Conservation (phyloP, 2,888 invertebrate species). For the Cataglyphis albicans region DNA sequence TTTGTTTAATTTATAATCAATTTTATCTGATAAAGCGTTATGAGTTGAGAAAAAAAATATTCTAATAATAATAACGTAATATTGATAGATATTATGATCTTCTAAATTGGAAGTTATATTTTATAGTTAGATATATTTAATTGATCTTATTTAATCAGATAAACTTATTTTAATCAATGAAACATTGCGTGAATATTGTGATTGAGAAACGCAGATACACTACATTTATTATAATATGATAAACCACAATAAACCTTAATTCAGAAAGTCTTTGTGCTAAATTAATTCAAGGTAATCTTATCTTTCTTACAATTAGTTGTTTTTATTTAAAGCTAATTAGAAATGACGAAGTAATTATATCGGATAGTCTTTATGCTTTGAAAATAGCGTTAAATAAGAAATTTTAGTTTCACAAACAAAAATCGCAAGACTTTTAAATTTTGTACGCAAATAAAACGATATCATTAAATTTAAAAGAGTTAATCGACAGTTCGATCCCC, state of each 20-base stretch:
- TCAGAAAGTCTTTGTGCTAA: not conserved
- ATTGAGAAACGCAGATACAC: not conserved
- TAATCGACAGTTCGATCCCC: not conserved
- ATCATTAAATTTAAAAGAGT: not conserved
- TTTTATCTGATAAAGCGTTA: not conserved
- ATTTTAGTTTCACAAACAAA: constrained; percentile 5
- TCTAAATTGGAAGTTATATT: not conserved
- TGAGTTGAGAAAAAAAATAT: too few relatives aligned
- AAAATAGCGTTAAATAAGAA: not conserved
- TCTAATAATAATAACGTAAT: not conserved
- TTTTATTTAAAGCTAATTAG: constrained; percentile 42
- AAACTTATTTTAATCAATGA: not conserved
- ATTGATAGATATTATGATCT: not conserved
- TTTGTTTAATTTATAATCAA: not conserved
- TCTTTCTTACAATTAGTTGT: constrained; percentile 18
- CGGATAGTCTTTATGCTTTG: not conserved
- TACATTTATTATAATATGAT: not conserved
- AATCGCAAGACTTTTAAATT: constrained; percentile 15
- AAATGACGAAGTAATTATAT: constrained; percentile 35
- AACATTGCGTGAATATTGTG: not conserved
- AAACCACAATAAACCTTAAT: not conserved
- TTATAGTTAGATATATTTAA: not conserved
- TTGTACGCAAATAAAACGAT: not conserved
- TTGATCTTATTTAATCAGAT: not conserved
- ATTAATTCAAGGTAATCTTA: constrained; percentile 44